Base-by-base conservation (phyloP, 2,888 invertebrate species). In the Hymenopus coronatus region DNA sequence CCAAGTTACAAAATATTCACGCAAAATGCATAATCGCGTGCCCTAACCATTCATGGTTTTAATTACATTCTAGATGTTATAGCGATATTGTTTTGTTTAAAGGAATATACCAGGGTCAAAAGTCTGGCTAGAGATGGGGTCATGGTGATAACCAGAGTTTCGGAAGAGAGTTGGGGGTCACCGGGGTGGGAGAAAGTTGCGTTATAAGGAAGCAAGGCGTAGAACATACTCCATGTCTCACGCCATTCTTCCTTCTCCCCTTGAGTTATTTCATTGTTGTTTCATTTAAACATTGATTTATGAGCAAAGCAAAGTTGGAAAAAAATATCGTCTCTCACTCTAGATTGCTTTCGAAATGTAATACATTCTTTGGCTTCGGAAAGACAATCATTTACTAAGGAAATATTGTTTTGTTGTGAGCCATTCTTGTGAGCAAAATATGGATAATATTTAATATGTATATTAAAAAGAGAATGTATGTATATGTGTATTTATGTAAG, bases 21-120 rank as follows among this genome's bases (percentile, higher is more conserved):
- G 85, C 85, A 85, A 85, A 85, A 85, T 85, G 85, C 85, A 85
- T 85, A 85, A 85, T 85, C 46, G 85, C 85, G 85, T 85, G 85
- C 85, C n/a, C 46, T 70, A 70, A 70, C 54, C 54, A 70, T 70
- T 70, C 85, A 28, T n/a, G n/a, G 28, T 46, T 85, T 85, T 85
- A 85, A 85, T 85, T 85, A 46, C 85, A 85, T 85, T 85, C 85
- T 40, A 85, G 85, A 85, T 85, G 14, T 83, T 83, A 83, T 83
- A 83, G 27, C 28, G 54, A 70, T 20, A 70, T 70, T 70, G 54
- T 70, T 70, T 70, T 70, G 54, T 70, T 70, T 70, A 70, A 70
- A 70, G 54, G 46, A 54, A n/a, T 85, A 46, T 46, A 85, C 54
- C 54, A 54, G 46, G 84, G 85, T 85, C 46, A 54, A 15, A 85